phyloP scores from a whole-genome alignment of 2,888 invertebrate species.

The Apamea sordens region DNA sequence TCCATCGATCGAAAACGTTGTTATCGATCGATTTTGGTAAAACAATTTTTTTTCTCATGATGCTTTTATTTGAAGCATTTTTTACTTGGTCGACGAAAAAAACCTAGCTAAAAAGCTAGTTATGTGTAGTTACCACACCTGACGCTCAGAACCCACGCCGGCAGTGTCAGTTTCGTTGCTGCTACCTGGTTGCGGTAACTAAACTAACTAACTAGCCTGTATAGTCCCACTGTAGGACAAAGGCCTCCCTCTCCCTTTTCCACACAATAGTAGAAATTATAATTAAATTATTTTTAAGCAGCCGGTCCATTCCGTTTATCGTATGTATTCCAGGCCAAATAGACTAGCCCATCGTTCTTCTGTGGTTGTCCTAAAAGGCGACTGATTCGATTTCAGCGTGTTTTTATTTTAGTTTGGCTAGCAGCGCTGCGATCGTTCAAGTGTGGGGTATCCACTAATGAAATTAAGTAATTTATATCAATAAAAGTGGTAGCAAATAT shows the following conservation, averaged over 20 bases:
- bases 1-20: background rate
- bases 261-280: slow-evolving; percentile 33
- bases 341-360: background rate
- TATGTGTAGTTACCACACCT: slow-evolving; percentile 38
- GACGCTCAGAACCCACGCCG: background rate
- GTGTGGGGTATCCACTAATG: background rate
- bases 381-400: background rate
- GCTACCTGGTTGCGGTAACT: slow-evolving; percentile 15
- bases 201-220: no score
- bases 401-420: no score
- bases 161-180: slow-evolving; percentile 22
- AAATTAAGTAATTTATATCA: background rate
- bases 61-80: background rate
- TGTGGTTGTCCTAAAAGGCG: background rate
- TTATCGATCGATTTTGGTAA: background rate
- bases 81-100: background rate
- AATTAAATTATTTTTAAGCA: slow-evolving; percentile 1
- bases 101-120: background rate
- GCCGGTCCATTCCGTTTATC: background rate
- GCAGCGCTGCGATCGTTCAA: background rate
- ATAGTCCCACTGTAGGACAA: no score
- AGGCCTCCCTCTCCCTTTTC: no score
- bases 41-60: background rate
- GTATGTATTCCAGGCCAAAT: background rate
- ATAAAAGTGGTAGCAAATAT: background rate